Evolutionary conservation across 2,797 vertebrate species (phyloP).

Genomic region (Adelosebastes latens): DNA sequence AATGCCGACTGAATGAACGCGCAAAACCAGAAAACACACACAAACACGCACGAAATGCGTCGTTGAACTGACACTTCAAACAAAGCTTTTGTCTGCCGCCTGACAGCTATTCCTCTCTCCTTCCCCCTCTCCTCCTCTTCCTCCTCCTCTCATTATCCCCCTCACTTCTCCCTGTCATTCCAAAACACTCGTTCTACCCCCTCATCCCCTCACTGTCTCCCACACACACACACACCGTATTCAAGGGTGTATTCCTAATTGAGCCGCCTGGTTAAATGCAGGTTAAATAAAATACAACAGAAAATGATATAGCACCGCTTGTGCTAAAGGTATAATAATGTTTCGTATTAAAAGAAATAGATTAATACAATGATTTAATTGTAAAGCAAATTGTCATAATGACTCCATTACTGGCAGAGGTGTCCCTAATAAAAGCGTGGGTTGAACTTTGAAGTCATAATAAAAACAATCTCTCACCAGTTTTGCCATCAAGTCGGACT

Average conservation of each 20-base stretch:
- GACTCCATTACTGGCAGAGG: constrained; percentile 17
- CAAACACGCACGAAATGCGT: constrained; percentile 33
- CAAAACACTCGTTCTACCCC: constrained; percentile 55
- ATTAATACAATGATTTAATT: constrained; percentile 41
- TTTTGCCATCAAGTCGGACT: background rate
- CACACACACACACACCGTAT: background rate
- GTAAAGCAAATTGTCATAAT: constrained; percentile 21
- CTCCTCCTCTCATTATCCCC: constrained; percentile 75
- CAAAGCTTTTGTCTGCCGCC: constrained; percentile 79
- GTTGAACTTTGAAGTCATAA: constrained; percentile 18
- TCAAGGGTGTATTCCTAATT: constrained; percentile 57
- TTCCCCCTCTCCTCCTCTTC: constrained; percentile 69
- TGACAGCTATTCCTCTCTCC: constrained; percentile 75
- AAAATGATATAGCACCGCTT: constrained; percentile 21
- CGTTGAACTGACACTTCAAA: constrained; percentile 77
- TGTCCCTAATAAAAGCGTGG: constrained; percentile 4
- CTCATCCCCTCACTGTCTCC: constrained; percentile 14
- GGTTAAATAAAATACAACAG: constrained; percentile 56
- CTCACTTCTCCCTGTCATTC: constrained; percentile 74
- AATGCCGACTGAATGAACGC: constrained; percentile 63
- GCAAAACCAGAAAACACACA: constrained; percentile 42
- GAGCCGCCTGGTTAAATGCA: constrained; percentile 61
- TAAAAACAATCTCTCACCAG: constrained; percentile 7
- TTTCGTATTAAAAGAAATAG: constrained; percentile 16
- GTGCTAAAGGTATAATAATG: constrained; percentile 41